These are phyloP conservation scores for Passer domesticus DNA, from an alignment of 2,113 vertebrate genomes.

Conservation along the genomic window DNA sequence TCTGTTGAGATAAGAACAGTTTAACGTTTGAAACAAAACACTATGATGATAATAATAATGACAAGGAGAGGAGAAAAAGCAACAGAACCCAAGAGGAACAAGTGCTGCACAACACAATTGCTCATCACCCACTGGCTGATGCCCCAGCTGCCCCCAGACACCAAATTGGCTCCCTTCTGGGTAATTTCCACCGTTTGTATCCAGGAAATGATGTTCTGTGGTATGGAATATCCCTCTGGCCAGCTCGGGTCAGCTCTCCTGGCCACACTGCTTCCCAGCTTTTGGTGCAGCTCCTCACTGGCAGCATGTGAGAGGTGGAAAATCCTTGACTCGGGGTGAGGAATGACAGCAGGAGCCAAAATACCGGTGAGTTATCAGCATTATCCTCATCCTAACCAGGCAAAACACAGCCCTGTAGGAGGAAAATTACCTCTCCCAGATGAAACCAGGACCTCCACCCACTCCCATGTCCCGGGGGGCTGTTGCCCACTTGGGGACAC, in stretches of 20 bases:
- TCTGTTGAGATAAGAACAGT: neutral
- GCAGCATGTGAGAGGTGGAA: neutral
- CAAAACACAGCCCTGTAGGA: neutral
- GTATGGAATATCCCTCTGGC: neutral
- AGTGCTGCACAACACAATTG: neutral
- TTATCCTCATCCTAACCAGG: neutral
- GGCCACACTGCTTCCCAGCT: neutral
- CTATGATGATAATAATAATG: neutral
- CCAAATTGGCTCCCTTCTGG: neutral
- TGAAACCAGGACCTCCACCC: too few relatives aligned
- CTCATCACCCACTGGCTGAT: neutral
- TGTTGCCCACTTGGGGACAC: neutral
- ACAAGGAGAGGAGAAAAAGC: neutral
- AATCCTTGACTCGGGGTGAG: neutral
- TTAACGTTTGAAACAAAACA: neutral
- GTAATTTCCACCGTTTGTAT: neutral
- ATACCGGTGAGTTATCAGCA: neutral
- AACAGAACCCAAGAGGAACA: neutral
- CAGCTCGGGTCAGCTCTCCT: neutral
- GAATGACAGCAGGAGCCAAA: neutral
- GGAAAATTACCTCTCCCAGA: neutral
- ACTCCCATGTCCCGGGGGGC: rapidly evolving
- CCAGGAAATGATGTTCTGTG: neutral
- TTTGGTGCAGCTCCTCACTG: neutral
- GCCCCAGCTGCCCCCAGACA: neutral